A percentile compares a stretch with the other conserved stretches of the same genome.
Conservation (phyloP, 1,140 invertebrate genomes). For the Hylaeus anthracinus region DNA sequence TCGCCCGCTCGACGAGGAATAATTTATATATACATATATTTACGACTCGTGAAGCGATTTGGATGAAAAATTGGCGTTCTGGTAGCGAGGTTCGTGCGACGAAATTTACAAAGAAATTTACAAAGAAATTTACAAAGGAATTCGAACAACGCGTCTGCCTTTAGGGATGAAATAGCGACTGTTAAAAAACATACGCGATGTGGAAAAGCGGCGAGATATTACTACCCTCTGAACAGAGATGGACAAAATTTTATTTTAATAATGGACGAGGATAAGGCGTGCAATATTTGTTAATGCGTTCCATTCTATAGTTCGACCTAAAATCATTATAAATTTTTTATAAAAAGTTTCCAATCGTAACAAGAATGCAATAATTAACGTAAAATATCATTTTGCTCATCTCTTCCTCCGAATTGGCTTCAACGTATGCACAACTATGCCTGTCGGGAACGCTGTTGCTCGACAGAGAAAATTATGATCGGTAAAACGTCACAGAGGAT, state of each 20-base stretch:
- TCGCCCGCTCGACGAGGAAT: constrained; percentile 1
- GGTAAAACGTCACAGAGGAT: too few relatives aligned
- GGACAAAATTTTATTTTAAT: too few relatives aligned
- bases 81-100: not conserved
- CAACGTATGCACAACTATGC: not conserved
- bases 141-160: too few relatives aligned
- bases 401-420: not conserved
- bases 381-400: too few relatives aligned
- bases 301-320: too few relatives aligned
- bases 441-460: not conserved
- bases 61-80: constrained; percentile 17
- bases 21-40: constrained; percentile 24
- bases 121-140: not conserved
- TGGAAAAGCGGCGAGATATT: not conserved
- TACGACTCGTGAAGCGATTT: constrained; percentile 24
- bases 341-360: too few relatives aligned
- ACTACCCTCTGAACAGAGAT: too few relatives aligned
- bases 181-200: not conserved
- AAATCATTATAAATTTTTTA: too few relatives aligned
- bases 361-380: too few relatives aligned
- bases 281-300: too few relatives aligned
- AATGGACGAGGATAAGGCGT: too few relatives aligned
- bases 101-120: not conserved
- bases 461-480: too few relatives aligned
- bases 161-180: not conserved